A percentile compares a stretch with the other conserved stretches of the same genome.
Conservation (phyloP, 2,113 vertebrate species). For the Chrysemys picta region DNA sequence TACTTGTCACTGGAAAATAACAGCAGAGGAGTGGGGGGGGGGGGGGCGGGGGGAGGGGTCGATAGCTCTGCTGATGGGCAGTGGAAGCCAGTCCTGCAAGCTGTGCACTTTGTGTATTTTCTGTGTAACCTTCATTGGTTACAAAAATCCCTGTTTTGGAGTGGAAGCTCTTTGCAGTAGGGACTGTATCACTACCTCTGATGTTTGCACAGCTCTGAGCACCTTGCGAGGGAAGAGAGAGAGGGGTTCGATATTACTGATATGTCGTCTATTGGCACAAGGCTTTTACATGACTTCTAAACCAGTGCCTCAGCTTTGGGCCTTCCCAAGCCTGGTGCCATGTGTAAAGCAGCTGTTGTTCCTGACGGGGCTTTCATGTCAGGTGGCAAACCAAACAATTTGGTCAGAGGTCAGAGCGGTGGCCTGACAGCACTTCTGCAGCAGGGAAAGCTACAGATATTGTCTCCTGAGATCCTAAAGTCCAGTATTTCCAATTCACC, state of each 20-base stretch:
- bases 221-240: not conserved
- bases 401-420: fast-evolving
- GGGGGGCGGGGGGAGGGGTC: not conserved
- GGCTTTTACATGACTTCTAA: not conserved
- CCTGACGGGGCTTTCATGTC: fast-evolving
- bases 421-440: not conserved
- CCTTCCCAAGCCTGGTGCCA: not conserved
- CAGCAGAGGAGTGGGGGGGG: not conserved
- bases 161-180: not conserved
- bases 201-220: not conserved
- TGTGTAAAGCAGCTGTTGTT: not conserved
- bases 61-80: not conserved
- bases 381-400: fast-evolving
- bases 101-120: not conserved
- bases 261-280: not conserved
- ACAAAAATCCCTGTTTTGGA: not conserved
- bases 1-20: not conserved
- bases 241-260: not conserved
- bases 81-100: not conserved
- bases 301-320: not conserved
- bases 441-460: fast-evolving
- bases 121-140: not conserved
- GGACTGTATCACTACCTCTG: not conserved
- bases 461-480: not conserved
- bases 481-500: not conserved